A percentile compares a stretch with the other conserved stretches of the same genome.
These are phyloP conservation scores for Samia ricini DNA, from an alignment of 1,140 invertebrate species.

Conservation along the genomic window DNA sequence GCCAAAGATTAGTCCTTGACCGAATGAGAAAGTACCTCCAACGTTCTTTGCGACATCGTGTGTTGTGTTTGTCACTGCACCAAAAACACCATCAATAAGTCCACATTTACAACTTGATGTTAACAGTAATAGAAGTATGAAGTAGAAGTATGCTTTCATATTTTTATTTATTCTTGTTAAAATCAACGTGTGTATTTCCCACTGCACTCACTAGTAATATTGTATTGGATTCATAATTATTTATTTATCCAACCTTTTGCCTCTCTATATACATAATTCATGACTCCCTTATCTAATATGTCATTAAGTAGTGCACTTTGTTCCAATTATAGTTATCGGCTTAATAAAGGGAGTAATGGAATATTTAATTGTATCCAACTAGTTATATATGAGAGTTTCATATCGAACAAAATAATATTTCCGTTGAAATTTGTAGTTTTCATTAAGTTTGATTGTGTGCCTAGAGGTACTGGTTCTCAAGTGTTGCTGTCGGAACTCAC, in stretches of 20 bases:
- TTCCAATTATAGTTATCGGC: not conserved
- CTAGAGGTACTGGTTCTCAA: too few species aligned
- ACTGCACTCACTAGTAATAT: not conserved
- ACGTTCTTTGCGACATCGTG: not conserved
- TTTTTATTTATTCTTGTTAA: not conserved
- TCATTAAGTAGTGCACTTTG: not conserved
- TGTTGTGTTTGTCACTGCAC: not conserved
- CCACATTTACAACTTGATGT: not conserved
- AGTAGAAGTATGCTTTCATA: not conserved
- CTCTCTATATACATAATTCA: not conserved
- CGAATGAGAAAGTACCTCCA: not conserved
- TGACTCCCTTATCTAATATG: not conserved
- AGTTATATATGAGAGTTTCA: too few species aligned
- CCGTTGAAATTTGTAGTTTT: too few species aligned
- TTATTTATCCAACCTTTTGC: not conserved
- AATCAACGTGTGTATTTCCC: not conserved
- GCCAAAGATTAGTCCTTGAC: not conserved
- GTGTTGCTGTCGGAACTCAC: too few species aligned
- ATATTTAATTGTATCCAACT: not conserved
- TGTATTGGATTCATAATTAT: not conserved
- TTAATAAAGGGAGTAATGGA: not conserved
- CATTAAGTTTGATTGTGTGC: too few species aligned
- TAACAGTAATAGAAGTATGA: not conserved
- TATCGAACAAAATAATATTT: too few species aligned
- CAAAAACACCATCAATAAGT: slow-evolving; percentile 1